Evolutionary conservation across 2,888 invertebrate species (phyloP).

Genomic region (Sarcophaga caerulescens): DNA sequence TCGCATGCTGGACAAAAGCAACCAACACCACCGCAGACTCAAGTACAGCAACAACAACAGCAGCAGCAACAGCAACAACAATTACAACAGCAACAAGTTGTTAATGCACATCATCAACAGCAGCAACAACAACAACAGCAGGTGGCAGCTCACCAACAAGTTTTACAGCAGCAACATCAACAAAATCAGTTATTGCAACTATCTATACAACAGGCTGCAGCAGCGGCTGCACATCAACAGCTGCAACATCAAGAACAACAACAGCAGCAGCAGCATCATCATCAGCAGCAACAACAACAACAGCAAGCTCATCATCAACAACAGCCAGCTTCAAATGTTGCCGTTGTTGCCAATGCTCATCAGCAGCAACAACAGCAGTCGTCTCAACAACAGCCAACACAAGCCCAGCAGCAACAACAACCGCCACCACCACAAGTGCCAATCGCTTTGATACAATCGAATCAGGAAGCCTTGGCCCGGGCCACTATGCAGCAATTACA

Average conservation of each 20-base stretch:
- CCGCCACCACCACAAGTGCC: slow-evolving; percentile 79
- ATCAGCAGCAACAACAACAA: slow-evolving; percentile 74
- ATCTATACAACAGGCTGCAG: slow-evolving; percentile 74
- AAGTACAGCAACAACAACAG: slow-evolving; percentile 74
- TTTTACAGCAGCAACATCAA: slow-evolving; percentile 75
- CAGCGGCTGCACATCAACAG: slow-evolving; percentile 73
- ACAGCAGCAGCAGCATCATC: slow-evolving; percentile 74
- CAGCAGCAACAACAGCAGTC: slow-evolving; percentile 74
- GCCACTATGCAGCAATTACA: slow-evolving; percentile 81
- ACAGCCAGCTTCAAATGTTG: slow-evolving; percentile 72
- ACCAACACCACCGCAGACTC: slow-evolving; percentile 76
- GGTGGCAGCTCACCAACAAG: slow-evolving; percentile 72
- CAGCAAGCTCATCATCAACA: slow-evolving; percentile 74
- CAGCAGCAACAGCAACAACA: slow-evolving; percentile 72
- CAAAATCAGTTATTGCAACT: slow-evolving; percentile 74
- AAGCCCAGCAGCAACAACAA: slow-evolving; percentile 73
- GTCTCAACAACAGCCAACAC: slow-evolving; percentile 68
- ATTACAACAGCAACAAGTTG: slow-evolving; percentile 75
- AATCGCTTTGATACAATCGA: slow-evolving; percentile 79
- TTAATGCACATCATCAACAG: slow-evolving; percentile 74
- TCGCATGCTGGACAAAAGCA: slow-evolving; percentile 78
- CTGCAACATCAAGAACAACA: slow-evolving; percentile 76
- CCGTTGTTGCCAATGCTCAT: slow-evolving; percentile 67
- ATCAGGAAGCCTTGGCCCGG: slow-evolving; percentile 79
- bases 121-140: slow-evolving; percentile 78